These are phyloP conservation scores for Aromia moschata DNA, from an alignment of 2,888 invertebrate species.

Conservation along the genomic window DNA sequence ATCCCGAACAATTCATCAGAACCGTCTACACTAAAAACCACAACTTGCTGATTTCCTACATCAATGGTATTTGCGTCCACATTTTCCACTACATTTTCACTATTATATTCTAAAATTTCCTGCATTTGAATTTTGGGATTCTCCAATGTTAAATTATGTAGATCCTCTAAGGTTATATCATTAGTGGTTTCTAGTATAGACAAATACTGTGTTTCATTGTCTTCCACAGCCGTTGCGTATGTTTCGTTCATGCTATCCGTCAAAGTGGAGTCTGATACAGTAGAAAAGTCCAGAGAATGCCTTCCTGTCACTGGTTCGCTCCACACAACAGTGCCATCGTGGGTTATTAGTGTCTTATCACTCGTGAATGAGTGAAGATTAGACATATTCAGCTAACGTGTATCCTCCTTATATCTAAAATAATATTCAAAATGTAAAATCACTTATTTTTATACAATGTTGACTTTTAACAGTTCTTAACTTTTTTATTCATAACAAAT, in stretches of 20 bases:
- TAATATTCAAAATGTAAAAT: too few relatives aligned
- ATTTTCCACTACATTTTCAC: conserved; percentile 34
- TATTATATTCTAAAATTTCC: conserved; percentile 31
- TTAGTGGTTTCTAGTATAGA: conserved; percentile 55
- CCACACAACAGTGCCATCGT: conserved; percentile 28
- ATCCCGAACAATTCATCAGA: conserved; percentile 59
- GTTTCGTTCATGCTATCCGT: conserved; percentile 53
- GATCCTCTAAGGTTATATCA: conserved; percentile 42
- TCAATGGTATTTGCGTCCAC: conserved; percentile 21
- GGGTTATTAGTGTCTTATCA: conserved; percentile 10
- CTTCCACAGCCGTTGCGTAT: conserved; percentile 54
- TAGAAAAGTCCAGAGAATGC: conserved; percentile 26
- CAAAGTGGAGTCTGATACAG: conserved; percentile 30
- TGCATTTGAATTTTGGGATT: conserved; percentile 38
- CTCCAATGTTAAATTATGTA: conserved; percentile 34
- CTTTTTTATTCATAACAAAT: too few relatives aligned
- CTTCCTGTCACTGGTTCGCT: conserved; percentile 25
- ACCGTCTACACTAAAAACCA: conserved; percentile 57
- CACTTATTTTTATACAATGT: too few relatives aligned
- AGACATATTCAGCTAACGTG: conserved; percentile 29
- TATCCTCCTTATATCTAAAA: too few relatives aligned
- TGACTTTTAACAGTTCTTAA: too few relatives aligned
- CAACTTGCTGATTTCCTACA: conserved; percentile 48
- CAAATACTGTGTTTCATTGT: conserved; percentile 56
- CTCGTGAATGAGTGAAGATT: conserved; percentile 20